A percentile compares a stretch with the other conserved stretches of the same genome.
Conservation (phyloP, 2,113 vertebrate species). For the Mus musculus region DNA sequence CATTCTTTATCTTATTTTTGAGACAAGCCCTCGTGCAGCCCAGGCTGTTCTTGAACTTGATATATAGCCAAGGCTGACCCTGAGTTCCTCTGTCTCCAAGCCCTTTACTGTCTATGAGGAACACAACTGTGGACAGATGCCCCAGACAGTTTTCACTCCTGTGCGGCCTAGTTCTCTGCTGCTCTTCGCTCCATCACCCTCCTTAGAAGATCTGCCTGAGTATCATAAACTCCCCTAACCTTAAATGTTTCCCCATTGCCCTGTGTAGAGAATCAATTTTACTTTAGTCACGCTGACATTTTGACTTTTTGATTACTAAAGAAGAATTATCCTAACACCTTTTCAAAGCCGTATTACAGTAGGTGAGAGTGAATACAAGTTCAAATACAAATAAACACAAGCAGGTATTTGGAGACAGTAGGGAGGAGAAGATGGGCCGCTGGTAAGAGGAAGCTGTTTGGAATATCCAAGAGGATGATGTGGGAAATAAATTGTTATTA, state of each 20-base stretch:
- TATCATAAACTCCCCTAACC: background rate
- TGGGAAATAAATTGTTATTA: background rate
- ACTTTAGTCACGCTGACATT: background rate
- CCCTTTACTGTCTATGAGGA: background rate
- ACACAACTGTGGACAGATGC: background rate
- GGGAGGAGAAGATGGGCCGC: background rate
- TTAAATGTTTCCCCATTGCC: background rate
- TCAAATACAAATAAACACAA: background rate
- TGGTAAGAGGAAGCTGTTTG: background rate
- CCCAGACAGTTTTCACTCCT: background rate
- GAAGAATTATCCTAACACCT: background rate
- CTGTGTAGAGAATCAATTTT: background rate
- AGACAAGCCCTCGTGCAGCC: background rate
- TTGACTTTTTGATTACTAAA: slow-evolving; percentile 1
- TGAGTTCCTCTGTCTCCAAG: background rate
- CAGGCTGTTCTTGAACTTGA: background rate
- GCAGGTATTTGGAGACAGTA: background rate
- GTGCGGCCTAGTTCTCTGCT: background rate
- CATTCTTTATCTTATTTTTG: background rate
- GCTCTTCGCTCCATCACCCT: background rate
- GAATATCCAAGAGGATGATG: background rate
- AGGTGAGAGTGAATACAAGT: background rate
- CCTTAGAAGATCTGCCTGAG: background rate
- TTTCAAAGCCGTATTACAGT: background rate
- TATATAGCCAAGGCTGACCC: background rate